Evolutionary conservation across 2,888 invertebrate genomes (phyloP).

Genomic region (Halictus quadricinctus): DNA sequence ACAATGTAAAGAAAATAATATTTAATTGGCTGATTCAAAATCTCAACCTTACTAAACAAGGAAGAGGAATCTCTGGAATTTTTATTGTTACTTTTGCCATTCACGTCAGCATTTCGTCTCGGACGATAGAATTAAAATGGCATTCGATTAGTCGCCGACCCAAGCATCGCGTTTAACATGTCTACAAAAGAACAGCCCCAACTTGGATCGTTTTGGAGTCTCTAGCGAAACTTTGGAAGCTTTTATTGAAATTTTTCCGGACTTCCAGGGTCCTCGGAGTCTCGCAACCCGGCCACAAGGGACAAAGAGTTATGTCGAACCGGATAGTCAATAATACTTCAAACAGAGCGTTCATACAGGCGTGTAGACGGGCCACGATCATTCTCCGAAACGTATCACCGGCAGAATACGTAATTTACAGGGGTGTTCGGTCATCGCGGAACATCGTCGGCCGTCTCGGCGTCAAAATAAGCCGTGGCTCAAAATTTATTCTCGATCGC

Average conservation of each 20-base stretch:
- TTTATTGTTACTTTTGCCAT: too few species aligned
- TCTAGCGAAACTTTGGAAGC: neutral
- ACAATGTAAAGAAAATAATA: too few species aligned
- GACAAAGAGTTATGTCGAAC: neutral
- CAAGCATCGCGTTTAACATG: too few species aligned
- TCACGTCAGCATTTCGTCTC: too few species aligned
- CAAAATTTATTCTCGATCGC: constrained; percentile 36
- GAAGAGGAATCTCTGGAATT: too few species aligned
- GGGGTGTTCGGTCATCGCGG: neutral
- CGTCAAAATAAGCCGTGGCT: constrained; percentile 25
- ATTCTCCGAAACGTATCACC: neutral
- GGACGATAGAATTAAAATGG: too few species aligned
- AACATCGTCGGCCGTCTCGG: constrained; percentile 11
- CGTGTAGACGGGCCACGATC: neutral
- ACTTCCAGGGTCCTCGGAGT: too few species aligned
- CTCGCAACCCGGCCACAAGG: neutral
- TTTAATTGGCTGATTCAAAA: too few species aligned
- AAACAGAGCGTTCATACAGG: neutral
- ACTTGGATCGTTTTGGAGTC: neutral
- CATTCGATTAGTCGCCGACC: too few species aligned
- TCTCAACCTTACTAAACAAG: too few species aligned
- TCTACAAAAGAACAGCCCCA: too few species aligned
- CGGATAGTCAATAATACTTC: constrained; percentile 5
- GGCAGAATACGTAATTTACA: constrained; percentile 28
- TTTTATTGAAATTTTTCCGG: neutral